Base-by-base conservation (phyloP, 2,888 invertebrate genomes). In the Galerucella nymphaeae region DNA sequence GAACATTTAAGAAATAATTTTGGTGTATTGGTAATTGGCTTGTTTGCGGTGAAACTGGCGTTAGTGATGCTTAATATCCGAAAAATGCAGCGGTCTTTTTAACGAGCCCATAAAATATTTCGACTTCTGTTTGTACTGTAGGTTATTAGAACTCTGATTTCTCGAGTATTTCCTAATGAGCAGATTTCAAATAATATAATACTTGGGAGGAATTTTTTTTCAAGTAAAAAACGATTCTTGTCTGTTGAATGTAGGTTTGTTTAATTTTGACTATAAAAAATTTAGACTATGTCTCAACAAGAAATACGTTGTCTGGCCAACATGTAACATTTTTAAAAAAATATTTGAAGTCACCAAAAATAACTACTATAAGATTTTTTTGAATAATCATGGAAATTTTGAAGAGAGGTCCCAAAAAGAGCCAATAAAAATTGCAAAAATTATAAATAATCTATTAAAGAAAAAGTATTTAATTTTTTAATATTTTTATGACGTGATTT, bases 131-230 rank as follows among this genome's bases (percentile, higher is more conserved):
- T 75, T 72, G 75, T 72, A 73, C 13, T 57, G 70, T 70, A 63
- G 70, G 42, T 75, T 75, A 74, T 79, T 79, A 80, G 78, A 78
- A 75, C 73, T 41, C 20, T 41, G 69, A 48, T 68, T 53, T 61
- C 53, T 69, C 72, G 78, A 73, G 79, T 80, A 81, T 81, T 80
- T 78, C 79, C 76, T 80, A 81, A 81, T 81, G 80, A 81, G 81
- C 70, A 72, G 72, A 74, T 72, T 75, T 66, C 68, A 66, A 73
- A 71, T 73, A 73, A 68, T 61, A 50, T 55, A 62, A 69, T 63
- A 59, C 14, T 48, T 48, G 59, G 5, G 59, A 59, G 30, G 38
- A 59, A 59, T 59, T 16, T 55, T 38, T 59, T 48, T 14, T 48
- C n/a, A 48, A n/a, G n/a, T n/a, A n/a, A n/a, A n/a, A 48, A 48